Base-by-base conservation (phyloP, 2,113 vertebrate species). In the Thamnaconus septentrionalis region DNA sequence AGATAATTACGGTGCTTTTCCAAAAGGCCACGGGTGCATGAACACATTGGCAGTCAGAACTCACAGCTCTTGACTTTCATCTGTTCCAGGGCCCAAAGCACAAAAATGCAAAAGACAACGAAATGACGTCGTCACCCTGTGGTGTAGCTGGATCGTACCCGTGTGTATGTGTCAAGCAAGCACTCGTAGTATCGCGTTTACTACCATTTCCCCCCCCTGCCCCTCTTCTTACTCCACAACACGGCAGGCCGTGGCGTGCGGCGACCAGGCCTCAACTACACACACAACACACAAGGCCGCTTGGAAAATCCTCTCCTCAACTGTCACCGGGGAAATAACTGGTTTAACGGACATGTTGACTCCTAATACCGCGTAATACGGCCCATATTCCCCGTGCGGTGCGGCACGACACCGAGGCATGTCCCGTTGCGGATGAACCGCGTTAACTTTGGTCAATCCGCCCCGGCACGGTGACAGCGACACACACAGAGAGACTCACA, bases 121-220 rank as follows among this genome's bases (percentile, higher is more conserved):
- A 68, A 71, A 11, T 9, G 78, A 75, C 76, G 84, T 83, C 74
- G 75, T 87, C 81, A 84, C 69, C 75, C 18, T 64, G 80, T 58
- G 76, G 53, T 81, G 76, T 68, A 73, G 80, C 84, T 63, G 74
- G 77, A 71, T 85, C 84, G 80, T 79, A 71, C 80, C 18, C 73
- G 78, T 75, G 72, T 75, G 70, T 82, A 60, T 84, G 83, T 86
- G 87, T 85, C 83, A 81, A 87, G 81, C 83, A 81, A 87, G 81
- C 79, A 72, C 83, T 79, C 75, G 91, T 90, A 90, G 88, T 88
- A 87, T 82, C 69, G 81, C 76, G 81, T 86, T 87, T 90, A 90
- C 89, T 82, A 89, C 84, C 89, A 82, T 73, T 71, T 84, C 2
- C 18, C 18, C 18, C 18, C 18, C 18, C 18, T 31, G 18, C 18